Conservation (phyloP, 2,888 invertebrate species). For the Stegophylla sp. region DNA sequence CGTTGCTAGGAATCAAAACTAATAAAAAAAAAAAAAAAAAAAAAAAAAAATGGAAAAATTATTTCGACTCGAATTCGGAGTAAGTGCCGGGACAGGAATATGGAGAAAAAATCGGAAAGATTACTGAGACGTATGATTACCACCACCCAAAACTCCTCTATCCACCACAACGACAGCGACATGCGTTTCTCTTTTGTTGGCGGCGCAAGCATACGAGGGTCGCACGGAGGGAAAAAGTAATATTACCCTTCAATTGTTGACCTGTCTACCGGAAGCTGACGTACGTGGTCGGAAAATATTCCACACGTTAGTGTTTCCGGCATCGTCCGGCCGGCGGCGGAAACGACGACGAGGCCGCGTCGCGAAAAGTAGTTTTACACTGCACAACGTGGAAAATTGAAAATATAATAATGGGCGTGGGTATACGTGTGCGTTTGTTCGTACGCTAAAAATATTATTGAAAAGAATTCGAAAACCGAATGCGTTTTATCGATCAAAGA, state of each 20-base stretch:
- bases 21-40: background rate
- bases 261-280: conserved; percentile 42
- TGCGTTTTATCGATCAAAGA: conserved; percentile 1
- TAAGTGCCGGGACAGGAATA: background rate
- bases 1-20: background rate
- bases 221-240: conserved; percentile 12
- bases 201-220: background rate
- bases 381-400: conserved; percentile 39
- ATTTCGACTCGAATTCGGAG: background rate
- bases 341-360: background rate
- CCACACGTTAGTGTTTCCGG: conserved; percentile 34
- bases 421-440: too few species aligned
- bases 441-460: background rate
- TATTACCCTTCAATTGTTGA: conserved; percentile 45
- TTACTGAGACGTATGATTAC: conserved; percentile 55
- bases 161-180: conserved; percentile 6
- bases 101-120: conserved; percentile 16
- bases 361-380: conserved; percentile 46
- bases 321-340: conserved; percentile 39
- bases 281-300: conserved; percentile 44
- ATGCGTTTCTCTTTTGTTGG: conserved; percentile 38
- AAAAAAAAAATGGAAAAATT: background rate
- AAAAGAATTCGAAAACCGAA: background rate
- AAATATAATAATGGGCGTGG: too few species aligned
- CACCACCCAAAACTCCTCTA: conserved; percentile 14